Evolutionary conservation across 2,113 vertebrate genomes (phyloP).

Genomic region (Zosterops lateralis): DNA sequence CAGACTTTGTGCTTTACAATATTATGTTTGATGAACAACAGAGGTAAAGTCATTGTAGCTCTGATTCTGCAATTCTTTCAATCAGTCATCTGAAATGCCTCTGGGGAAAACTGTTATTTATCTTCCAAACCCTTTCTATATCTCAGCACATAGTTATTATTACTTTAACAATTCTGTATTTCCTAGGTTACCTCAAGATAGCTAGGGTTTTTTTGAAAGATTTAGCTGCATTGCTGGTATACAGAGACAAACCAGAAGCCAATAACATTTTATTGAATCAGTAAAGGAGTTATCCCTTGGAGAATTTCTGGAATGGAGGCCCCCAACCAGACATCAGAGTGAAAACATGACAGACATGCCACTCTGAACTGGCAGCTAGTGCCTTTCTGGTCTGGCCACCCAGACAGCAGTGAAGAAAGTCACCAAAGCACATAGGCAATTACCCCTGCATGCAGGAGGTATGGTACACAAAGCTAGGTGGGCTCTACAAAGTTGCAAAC

Average conservation of each 20-base stretch:
- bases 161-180: background rate
- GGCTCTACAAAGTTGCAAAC: background rate
- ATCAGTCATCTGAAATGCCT: background rate
- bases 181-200: background rate
- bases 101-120: background rate
- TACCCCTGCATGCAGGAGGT: background rate
- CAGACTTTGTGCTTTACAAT: background rate
- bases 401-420: background rate
- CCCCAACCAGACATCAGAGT: background rate
- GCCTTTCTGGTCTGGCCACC: background rate
- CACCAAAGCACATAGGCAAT: background rate
- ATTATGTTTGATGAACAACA: background rate
- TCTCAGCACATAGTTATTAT: background rate
- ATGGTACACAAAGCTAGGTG: fast-evolving
- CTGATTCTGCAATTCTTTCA: background rate
- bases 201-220: background rate
- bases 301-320: background rate
- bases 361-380: background rate
- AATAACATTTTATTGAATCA: background rate
- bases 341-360: background rate
- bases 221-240: background rate
- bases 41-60: background rate
- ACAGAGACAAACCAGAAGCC: background rate
- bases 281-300: background rate
- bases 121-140: background rate